These are phyloP conservation scores for Falco rusticolus DNA, from an alignment of 2,797 vertebrate species.

Conservation along the genomic window DNA sequence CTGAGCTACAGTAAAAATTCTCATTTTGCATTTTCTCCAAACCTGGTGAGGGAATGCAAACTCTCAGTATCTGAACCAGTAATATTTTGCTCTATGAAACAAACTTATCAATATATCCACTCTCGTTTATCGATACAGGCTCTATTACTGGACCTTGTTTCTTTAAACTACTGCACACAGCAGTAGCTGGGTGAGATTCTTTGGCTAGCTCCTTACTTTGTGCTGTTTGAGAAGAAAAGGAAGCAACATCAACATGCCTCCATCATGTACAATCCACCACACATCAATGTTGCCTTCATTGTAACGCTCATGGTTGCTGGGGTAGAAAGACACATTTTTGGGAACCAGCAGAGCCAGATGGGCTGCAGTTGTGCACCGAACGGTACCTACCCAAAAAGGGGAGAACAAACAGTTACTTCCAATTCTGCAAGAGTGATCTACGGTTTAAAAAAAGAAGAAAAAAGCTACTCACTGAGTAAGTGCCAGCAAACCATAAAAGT, in stretches of 20 bases:
- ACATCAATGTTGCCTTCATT: constrained; percentile 95
- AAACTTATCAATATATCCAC: not conserved
- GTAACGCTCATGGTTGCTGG: constrained; percentile 96
- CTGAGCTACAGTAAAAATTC: constrained; percentile 98
- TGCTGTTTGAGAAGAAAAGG: constrained; percentile 97
- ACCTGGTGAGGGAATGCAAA: constrained; percentile 78
- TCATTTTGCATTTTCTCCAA: constrained; percentile 97
- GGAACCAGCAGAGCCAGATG: constrained; percentile 96
- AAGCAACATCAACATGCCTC: constrained; percentile 97
- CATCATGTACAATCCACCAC: constrained; percentile 99
- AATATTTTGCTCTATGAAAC: not conserved
- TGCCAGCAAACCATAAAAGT: not conserved
- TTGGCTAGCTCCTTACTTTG: constrained; percentile 81
- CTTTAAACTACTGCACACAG: not conserved
- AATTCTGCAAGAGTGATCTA: not conserved
- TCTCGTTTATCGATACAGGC: not conserved
- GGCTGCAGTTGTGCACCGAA: constrained; percentile 95
- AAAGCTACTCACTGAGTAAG: not conserved
- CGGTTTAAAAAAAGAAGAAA: not conserved
- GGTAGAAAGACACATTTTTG: constrained; percentile 97
- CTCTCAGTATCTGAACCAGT: not conserved
- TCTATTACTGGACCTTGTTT: not conserved
- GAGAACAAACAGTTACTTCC: not conserved
- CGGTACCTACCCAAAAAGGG: constrained; percentile 83
- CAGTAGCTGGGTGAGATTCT: not conserved